phyloP scores from a whole-genome alignment of 2,888 invertebrate genomes.

The Caenorhabditis japonica region DNA sequence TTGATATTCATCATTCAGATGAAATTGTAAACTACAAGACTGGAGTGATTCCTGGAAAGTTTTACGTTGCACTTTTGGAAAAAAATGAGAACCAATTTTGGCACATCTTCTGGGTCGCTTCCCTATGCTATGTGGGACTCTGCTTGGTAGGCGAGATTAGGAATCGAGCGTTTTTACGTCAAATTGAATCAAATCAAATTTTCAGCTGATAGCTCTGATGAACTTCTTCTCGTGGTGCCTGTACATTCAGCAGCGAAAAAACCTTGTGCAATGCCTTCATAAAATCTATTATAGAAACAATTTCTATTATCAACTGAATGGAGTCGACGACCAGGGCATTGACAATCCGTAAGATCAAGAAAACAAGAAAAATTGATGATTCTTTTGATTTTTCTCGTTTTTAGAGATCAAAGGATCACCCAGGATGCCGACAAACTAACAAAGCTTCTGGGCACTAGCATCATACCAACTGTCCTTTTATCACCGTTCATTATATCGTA shows the following conservation, averaged over 20 bases:
- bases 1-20: slow-evolving; percentile 77
- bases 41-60: slow-evolving; percentile 80
- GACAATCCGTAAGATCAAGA: slow-evolving; percentile 80
- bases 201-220: slow-evolving; percentile 79
- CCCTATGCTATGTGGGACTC: slow-evolving; percentile 74
- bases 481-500: slow-evolving; percentile 80
- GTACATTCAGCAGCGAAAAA: slow-evolving; percentile 79
- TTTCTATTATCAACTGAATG: slow-evolving; percentile 79
- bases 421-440: slow-evolving; percentile 80
- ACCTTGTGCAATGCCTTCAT: slow-evolving; percentile 79
- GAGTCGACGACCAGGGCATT: slow-evolving; percentile 78
- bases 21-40: slow-evolving; percentile 80
- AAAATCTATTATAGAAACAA: slow-evolving; percentile 79
- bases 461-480: slow-evolving; percentile 71
- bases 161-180: slow-evolving; percentile 49
- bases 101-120: slow-evolving; percentile 75
- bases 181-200: slow-evolving; percentile 50
- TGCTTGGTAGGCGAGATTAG: slow-evolving; percentile 52
- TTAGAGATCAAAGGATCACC: slow-evolving; percentile 80
- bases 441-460: slow-evolving; percentile 76
- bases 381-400: background rate
- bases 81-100: slow-evolving; percentile 79
- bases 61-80: slow-evolving; percentile 80
- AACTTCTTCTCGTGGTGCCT: slow-evolving; percentile 79
- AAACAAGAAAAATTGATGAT: no score